phyloP scores from a whole-genome alignment of 2,113 vertebrate species.

The Trogon melanurus region DNA sequence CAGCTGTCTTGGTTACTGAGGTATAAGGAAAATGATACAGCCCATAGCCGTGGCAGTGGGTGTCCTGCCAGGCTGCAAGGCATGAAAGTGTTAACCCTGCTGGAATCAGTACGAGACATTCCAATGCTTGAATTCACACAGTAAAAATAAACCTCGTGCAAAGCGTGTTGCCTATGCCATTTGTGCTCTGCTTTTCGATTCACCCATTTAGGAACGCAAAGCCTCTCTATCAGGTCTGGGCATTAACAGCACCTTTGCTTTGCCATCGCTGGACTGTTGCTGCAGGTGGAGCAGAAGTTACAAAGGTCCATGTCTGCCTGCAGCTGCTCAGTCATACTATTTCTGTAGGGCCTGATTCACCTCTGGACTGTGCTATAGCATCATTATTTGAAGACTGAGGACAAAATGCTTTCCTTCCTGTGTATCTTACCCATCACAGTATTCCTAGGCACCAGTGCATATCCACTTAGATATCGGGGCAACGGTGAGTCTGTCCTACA shows the following conservation, averaged over 20 bases:
- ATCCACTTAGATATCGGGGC: background rate
- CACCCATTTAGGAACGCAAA: slow-evolving; percentile 27
- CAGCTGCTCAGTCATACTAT: background rate
- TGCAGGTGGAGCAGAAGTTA: background rate
- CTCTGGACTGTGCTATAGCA: background rate
- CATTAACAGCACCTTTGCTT: background rate
- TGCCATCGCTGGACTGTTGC: rapidly evolving
- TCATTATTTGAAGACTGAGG: background rate
- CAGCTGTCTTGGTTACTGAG: background rate
- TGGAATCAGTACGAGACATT: slow-evolving; percentile 24
- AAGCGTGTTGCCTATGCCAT: background rate
- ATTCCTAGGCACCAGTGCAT: background rate
- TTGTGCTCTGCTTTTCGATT: slow-evolving; percentile 32
- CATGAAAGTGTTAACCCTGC: slow-evolving; percentile 13
- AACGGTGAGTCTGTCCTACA: background rate
- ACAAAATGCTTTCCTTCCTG: background rate
- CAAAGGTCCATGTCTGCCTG: background rate
- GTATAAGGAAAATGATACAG: background rate
- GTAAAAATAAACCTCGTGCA: slow-evolving; percentile 31
- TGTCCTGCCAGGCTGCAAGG: background rate
- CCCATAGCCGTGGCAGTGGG: rapidly evolving
- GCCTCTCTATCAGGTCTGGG: background rate
- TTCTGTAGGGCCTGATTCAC: background rate
- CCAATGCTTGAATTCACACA: background rate
- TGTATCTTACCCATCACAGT: too few species aligned